These are phyloP conservation scores for Heliconius eleuchia DNA, from an alignment of 1,140 invertebrate species.

Conservation along the genomic window DNA sequence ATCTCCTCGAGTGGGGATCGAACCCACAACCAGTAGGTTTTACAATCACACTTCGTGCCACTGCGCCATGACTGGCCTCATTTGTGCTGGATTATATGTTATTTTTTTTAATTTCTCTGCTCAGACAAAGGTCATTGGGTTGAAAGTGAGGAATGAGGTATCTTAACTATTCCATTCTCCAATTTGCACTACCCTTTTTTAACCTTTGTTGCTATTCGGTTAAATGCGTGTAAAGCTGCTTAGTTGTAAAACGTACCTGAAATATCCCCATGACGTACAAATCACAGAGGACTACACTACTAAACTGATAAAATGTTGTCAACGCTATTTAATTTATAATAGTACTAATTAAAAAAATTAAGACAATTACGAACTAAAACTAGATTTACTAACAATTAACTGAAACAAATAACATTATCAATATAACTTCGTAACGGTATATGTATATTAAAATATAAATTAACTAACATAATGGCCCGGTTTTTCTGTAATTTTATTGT, in stretches of 20 bases:
- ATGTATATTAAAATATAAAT: not conserved
- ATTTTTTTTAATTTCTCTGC: too few species aligned
- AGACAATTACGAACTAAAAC: constrained; percentile 4
- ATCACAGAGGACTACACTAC: not conserved
- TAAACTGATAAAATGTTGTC: not conserved
- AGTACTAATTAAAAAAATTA: constrained; percentile 12
- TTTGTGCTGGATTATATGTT: too few species aligned
- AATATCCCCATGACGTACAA: constrained; percentile 2
- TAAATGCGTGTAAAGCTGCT: not conserved
- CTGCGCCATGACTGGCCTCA: too few species aligned
- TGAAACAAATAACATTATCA: constrained; percentile 31
- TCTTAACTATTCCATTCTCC: too few species aligned
- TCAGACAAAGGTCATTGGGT: too few species aligned
- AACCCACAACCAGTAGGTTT: too few species aligned
- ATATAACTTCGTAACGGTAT: constrained; percentile 18
- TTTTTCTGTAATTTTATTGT: not conserved
- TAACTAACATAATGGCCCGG: not conserved
- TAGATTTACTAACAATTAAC: constrained; percentile 31
- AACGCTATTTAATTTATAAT: not conserved
- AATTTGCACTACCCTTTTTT: too few species aligned
- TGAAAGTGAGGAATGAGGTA: too few species aligned
- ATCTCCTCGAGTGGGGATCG: too few species aligned
- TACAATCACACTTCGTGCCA: too few species aligned
- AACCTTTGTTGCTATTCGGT: too few species aligned
- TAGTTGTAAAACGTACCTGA: constrained; percentile 16